A percentile compares a stretch with the other conserved stretches of the same genome.
phyloP scores from a whole-genome alignment of 2,113 vertebrate genomes.

The Gorsachius goisagi region DNA sequence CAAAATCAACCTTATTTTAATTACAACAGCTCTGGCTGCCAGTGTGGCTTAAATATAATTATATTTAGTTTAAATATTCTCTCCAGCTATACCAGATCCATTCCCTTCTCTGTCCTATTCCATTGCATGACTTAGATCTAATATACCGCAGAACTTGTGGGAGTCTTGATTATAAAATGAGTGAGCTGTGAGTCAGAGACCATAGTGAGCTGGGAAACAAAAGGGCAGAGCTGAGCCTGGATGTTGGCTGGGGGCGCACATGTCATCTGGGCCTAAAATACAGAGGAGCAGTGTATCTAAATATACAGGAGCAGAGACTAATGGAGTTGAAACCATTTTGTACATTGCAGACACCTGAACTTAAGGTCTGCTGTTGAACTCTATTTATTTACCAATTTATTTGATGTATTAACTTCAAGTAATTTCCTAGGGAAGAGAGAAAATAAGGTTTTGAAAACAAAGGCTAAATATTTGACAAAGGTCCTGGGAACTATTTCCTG shows the following conservation, averaged over 20 bases:
- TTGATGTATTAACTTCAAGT: neutral
- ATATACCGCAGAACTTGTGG: neutral
- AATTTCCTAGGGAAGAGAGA: neutral
- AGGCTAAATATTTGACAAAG: neutral
- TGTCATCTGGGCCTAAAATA: neutral
- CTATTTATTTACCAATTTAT: neutral
- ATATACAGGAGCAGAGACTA: neutral
- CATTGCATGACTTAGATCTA: neutral
- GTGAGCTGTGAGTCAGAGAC: neutral
- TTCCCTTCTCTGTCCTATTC: neutral
- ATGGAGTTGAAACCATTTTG: neutral
- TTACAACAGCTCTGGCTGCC: neutral
- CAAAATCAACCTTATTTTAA: conserved; percentile 30
- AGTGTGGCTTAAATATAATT: neutral
- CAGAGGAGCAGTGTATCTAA: neutral
- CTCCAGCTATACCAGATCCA: neutral
- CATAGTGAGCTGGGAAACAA: neutral
- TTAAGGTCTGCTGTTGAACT: neutral
- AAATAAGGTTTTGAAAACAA: neutral
- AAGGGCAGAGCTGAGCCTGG: neutral
- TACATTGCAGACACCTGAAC: neutral
- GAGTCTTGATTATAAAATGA: neutral
- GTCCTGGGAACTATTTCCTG: neutral
- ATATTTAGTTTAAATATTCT: conserved; percentile 4
- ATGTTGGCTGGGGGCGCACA: neutral